These are phyloP conservation scores for Lampropteryx suffumata DNA, from an alignment of 2,888 invertebrate species.

Conservation along the genomic window DNA sequence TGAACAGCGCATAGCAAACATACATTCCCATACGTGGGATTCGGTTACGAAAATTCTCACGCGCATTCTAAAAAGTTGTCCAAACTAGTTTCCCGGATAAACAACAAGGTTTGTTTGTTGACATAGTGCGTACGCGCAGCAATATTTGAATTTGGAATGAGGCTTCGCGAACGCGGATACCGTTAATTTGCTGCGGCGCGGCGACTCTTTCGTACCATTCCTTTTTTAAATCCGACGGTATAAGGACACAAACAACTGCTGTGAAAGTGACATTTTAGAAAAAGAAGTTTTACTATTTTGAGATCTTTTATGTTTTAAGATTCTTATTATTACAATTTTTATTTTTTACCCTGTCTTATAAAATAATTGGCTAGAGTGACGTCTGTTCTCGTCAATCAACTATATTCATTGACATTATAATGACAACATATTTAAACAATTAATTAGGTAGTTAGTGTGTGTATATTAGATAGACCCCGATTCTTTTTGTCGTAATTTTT, in stretches of 20 bases:
- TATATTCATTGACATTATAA: no score
- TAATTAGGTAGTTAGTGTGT: no score
- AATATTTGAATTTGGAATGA: slow-evolving; percentile 66
- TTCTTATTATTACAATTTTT: no score
- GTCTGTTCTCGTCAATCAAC: no score
- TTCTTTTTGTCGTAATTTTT: no score
- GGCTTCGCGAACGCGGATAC: slow-evolving; percentile 65
- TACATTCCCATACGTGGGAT: slow-evolving; percentile 14
- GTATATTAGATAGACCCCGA: no score
- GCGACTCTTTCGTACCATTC: slow-evolving; percentile 37
- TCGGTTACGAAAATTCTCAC: slow-evolving; percentile 27
- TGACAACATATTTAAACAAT: no score
- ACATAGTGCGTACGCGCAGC: slow-evolving; percentile 57
- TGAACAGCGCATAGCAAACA: slow-evolving; percentile 14
- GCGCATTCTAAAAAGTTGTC: slow-evolving; percentile 27
- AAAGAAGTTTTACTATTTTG: slow-evolving; percentile 1
- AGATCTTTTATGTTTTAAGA: neutral
- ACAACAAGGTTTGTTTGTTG: slow-evolving; percentile 54
- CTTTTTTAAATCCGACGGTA: slow-evolving; percentile 14
- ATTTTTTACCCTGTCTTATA: neutral
- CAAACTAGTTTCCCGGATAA: slow-evolving; percentile 27
- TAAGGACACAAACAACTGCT: no score
- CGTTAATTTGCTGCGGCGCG: slow-evolving; percentile 69
- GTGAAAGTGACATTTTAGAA: neutral
- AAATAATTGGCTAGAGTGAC: no score